Evolutionary conservation across 2,888 invertebrate genomes (phyloP).

Genomic region (Microctonus aethiopoides): DNA sequence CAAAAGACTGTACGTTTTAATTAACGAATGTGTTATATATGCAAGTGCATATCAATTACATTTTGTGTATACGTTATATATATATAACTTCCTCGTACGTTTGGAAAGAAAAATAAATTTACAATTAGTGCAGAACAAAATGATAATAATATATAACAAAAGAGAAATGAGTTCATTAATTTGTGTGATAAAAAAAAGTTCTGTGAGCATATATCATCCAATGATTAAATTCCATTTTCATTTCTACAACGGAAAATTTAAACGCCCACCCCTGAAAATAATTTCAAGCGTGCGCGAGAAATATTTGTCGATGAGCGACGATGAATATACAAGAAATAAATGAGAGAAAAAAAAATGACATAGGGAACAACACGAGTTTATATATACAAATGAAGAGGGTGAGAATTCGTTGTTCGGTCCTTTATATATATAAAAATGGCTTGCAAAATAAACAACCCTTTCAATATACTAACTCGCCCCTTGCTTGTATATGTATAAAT

Average conservation of each 20-base stretch:
- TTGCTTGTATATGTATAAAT: background rate
- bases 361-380: background rate
- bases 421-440: background rate
- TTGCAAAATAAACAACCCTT: constrained; percentile 18
- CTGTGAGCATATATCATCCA: constrained; percentile 38
- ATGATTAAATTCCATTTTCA: constrained; percentile 49
- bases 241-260: constrained; percentile 31
- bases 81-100: background rate
- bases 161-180: constrained; percentile 7
- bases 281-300: constrained; percentile 12
- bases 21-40: background rate
- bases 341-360: background rate
- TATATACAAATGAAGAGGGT: constrained; percentile 13
- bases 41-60: too few species aligned
- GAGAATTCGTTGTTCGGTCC: background rate
- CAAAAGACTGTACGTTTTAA: too few species aligned
- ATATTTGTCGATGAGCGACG: background rate
- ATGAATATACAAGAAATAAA: background rate
- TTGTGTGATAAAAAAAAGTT: constrained; percentile 20
- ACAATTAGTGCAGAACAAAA: background rate
- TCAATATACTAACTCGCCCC: background rate
- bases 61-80: too few species aligned
- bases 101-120: background rate
- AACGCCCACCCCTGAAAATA: constrained; percentile 30
- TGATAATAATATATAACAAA: background rate